Evolutionary conservation across 2,888 invertebrate genomes (phyloP), one percentile per base, ranked within the genome.

Genomic region (Arenicola marina): DNA sequence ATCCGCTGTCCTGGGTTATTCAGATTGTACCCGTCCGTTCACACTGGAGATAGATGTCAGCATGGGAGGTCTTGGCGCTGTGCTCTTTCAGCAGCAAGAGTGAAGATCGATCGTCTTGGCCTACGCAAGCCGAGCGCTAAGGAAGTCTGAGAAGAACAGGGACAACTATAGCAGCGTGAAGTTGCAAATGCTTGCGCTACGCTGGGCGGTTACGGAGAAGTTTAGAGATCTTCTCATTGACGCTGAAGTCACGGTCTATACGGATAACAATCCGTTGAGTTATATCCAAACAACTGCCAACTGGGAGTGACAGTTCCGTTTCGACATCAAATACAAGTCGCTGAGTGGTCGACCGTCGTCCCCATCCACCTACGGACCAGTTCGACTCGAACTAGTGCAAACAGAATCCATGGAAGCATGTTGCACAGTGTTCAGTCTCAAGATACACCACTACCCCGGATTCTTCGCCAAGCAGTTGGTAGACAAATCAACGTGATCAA

Each of bases 21-120:
- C 73, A 1, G 69, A 73, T 38, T 69, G 68, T 43, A 38, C 31
- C 7, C 34, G 43, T 24, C 63, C 67, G 15, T 74, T 59, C 45
- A 58, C 69, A 2, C 46, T 73, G 51, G 68, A 73, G 32, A 61
- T 60, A 15, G 72, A 71, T 57, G 71, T 65, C 7, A 62, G 65
- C 38, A 33, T 62, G 26, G n/a, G 51, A n/a, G 68, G 70, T 1
- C 53, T 72, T 2, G 69, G 71, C 4, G 69, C 63, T 4, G 61
- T 73, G 1, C 46, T 72, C 2, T 64, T 65, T 18, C 71, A 73
- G 34, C 61, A 68, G 15, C 65, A 67, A 51, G 66, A 66, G 2
- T 46, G 51, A 1, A 46, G 61, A 11, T 24, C 11, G 0, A 51
- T 38, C 7, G 65, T 72, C 1, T 38, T 73, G 7, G 58, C 55